These are phyloP conservation scores for Plotosus lineatus DNA, from an alignment of 2,113 vertebrate species.

Conservation along the genomic window DNA sequence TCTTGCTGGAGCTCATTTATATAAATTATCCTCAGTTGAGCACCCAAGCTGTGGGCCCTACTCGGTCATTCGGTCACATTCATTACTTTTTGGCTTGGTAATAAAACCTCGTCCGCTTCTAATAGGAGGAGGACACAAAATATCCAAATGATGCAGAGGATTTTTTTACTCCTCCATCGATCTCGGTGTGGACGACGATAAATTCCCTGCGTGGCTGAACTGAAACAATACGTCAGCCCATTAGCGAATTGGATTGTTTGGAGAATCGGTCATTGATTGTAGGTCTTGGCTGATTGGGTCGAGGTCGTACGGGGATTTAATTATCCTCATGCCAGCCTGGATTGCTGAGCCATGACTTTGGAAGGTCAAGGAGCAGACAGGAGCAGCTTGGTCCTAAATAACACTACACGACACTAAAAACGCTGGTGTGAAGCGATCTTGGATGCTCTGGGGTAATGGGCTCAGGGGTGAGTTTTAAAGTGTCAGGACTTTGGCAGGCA, in stretches of 20 bases:
- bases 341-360: slow-evolving; percentile 70
- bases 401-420: slow-evolving; percentile 54
- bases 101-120: slow-evolving; percentile 58
- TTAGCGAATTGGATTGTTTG: slow-evolving; percentile 79
- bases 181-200: slow-evolving; percentile 59
- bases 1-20: slow-evolving; percentile 54
- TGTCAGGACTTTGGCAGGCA: slow-evolving; percentile 65
- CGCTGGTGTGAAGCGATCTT: slow-evolving; percentile 68
- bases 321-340: slow-evolving; percentile 63
- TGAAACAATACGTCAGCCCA: slow-evolving; percentile 75
- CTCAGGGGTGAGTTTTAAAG: slow-evolving; percentile 52
- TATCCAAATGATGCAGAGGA: background rate
- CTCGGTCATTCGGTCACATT: slow-evolving; percentile 59
- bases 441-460: slow-evolving; percentile 56
- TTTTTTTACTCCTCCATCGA: slow-evolving; percentile 9
- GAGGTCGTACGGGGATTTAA: slow-evolving; percentile 71
- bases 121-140: background rate
- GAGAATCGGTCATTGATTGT: slow-evolving; percentile 74
- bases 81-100: slow-evolving; percentile 68
- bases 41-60: slow-evolving; percentile 40
- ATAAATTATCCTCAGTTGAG: slow-evolving; percentile 40
- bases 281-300: slow-evolving; percentile 69
- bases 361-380: slow-evolving; percentile 71
- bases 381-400: slow-evolving; percentile 51
- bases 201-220: slow-evolving; percentile 72